A percentile compares a stretch with the other conserved stretches of the same genome.
Conservation (phyloP, 2,888 invertebrate genomes). For the Drosophila emarginata region DNA sequence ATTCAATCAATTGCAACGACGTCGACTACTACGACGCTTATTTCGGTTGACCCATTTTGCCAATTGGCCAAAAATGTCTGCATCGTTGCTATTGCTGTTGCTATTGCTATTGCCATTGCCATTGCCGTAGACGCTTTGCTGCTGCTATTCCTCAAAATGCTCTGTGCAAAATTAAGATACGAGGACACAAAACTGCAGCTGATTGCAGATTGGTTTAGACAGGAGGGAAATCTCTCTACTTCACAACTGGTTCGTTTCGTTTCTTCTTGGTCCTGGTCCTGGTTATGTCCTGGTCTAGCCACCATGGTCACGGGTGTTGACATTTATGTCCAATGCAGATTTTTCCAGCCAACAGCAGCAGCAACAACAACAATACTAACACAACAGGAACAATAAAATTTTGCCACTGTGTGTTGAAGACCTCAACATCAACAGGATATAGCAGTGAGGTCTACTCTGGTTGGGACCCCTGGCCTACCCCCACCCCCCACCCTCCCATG, state of each 20-base stretch:
- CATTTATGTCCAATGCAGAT: constrained; percentile 78
- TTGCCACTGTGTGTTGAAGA: constrained; percentile 37
- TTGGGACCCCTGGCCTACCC: not conserved
- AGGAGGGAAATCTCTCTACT: constrained; percentile 30
- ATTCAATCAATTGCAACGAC: constrained; percentile 78
- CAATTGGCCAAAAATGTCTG: constrained; percentile 67
- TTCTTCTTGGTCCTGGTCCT: not conserved
- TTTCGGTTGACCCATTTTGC: constrained; percentile 74
- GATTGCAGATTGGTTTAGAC: constrained; percentile 75
- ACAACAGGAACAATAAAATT: constrained; percentile 63
- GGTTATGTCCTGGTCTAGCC: constrained; percentile 2
- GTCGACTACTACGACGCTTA: constrained; percentile 57
- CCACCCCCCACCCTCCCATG: not conserved
- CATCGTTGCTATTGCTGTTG: constrained; percentile 44
- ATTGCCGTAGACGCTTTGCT: not conserved
- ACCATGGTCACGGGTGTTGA: constrained; percentile 64
- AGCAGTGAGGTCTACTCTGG: constrained; percentile 26
- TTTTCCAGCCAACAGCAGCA: constrained; percentile 46
- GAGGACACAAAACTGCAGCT: constrained; percentile 67
- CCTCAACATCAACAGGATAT: constrained; percentile 42
- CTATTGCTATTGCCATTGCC: constrained; percentile 14
- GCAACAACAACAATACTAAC: constrained; percentile 33
- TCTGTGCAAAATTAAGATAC: constrained; percentile 64
- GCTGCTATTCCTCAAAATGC: constrained; percentile 4
- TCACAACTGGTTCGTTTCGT: constrained; percentile 23